Conservation (phyloP, 2,888 invertebrate genomes). For the Lampropteryx suffumata region DNA sequence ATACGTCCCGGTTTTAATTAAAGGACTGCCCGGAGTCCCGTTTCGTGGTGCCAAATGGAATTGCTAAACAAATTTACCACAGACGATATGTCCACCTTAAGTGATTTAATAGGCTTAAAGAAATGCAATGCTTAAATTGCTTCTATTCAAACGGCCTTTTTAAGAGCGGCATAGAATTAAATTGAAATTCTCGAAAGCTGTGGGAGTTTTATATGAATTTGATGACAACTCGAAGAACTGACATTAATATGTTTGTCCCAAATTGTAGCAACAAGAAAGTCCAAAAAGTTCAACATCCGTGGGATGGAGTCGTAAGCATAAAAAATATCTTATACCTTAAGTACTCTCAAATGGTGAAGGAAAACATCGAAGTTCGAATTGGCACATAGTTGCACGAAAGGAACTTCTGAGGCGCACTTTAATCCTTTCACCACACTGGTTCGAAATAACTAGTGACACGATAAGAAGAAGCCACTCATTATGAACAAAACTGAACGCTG, state of each 20-base stretch:
- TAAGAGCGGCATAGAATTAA: slow-evolving; percentile 33
- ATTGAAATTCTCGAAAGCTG: slow-evolving; percentile 33
- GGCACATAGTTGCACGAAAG: no score
- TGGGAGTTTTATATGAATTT: slow-evolving; percentile 1
- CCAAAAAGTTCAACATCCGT: not conserved
- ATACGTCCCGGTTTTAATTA: slow-evolving; percentile 79
- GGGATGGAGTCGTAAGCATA: no score
- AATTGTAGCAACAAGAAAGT: not conserved
- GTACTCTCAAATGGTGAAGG: no score
- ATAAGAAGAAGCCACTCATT: no score
- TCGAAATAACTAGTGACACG: no score
- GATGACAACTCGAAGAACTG: not conserved
- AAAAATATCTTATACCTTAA: no score
- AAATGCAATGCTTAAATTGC: slow-evolving; percentile 73
- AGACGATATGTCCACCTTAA: slow-evolving; percentile 81
- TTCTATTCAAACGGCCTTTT: slow-evolving; percentile 57
- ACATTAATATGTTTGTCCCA: not conserved
- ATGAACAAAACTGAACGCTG: no score
- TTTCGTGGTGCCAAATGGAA: slow-evolving; percentile 73
- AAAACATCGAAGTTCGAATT: no score
- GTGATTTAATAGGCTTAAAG: slow-evolving; percentile 82
- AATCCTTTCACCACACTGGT: no score
- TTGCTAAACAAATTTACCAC: slow-evolving; percentile 82
- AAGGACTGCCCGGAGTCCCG: slow-evolving; percentile 73
- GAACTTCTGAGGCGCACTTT: no score